Evolutionary conservation across 92 coral and sea anemone genomes (phyloP).

Genomic region (Porites divaricata): DNA sequence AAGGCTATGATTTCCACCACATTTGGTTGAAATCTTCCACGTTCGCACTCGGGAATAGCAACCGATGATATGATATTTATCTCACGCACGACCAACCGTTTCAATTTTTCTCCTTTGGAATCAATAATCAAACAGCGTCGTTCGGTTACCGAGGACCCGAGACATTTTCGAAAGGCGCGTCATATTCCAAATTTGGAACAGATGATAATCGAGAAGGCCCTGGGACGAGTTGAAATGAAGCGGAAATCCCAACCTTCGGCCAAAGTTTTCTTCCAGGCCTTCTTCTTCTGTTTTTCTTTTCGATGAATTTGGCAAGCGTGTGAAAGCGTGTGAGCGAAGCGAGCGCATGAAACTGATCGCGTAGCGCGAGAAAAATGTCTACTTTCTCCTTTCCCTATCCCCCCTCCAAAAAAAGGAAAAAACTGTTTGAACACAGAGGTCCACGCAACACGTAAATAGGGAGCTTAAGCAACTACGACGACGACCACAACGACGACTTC

Average conservation of each 20-base stretch:
- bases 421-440: no score
- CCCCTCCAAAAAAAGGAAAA: no score
- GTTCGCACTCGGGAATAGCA: background rate
- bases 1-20: background rate
- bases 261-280: background rate
- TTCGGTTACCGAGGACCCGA: conserved; percentile 72
- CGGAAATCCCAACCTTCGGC: no score
- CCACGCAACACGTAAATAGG: no score
- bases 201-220: background rate
- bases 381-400: no score
- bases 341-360: no score
- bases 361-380: no score
- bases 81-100: background rate
- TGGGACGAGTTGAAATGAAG: background rate
- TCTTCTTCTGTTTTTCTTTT: background rate
- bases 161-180: conserved; percentile 56
- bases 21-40: background rate
- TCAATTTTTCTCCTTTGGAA: conserved; percentile 39
- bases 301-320: background rate
- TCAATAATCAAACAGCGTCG: conserved; percentile 44
- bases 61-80: background rate
- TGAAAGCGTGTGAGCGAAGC: no score
- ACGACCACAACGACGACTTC: no score
- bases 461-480: no score
- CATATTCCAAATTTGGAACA: conserved; percentile 66